Evolutionary conservation across 2,113 vertebrate species (phyloP).

Genomic region (Tragelaphus imberbis): DNA sequence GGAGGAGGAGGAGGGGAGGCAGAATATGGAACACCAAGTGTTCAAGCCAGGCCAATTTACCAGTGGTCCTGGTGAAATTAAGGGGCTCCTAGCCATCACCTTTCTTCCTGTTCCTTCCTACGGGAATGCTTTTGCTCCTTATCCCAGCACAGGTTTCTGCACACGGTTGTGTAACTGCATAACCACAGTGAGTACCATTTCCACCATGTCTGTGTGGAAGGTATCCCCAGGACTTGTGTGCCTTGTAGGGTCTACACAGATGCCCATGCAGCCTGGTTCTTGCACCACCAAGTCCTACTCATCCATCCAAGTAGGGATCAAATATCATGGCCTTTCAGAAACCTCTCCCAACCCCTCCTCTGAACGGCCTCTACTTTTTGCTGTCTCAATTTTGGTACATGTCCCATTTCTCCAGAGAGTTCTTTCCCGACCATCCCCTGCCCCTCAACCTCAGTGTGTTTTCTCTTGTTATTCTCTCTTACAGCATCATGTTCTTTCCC

Average conservation of each 20-base stretch:
- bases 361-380: not conserved
- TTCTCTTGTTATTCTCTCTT: conserved; percentile 32
- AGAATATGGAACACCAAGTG: not conserved
- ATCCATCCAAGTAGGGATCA: not conserved
- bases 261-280: not conserved
- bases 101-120: not conserved
- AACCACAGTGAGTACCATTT: rapidly evolving
- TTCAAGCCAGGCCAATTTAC: not conserved
- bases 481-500: conserved; percentile 27
- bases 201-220: not conserved
- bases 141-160: not conserved
- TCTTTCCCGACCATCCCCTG: not conserved
- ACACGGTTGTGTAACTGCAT: not conserved
- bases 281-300: no score
- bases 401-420: not conserved
- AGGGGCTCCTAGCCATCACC: not conserved
- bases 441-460: not conserved
- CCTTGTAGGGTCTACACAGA: not conserved
- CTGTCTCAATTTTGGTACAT: not conserved
- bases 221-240: not conserved
- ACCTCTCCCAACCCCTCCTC: not conserved
- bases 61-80: not conserved
- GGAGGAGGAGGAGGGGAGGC: not conserved
- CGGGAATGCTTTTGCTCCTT: not conserved
- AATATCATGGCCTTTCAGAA: not conserved